A percentile compares a stretch with the other conserved stretches of the same genome.
Evolutionary conservation across 2,888 invertebrate species (phyloP).

Genomic region (Frankliniella fusca): DNA sequence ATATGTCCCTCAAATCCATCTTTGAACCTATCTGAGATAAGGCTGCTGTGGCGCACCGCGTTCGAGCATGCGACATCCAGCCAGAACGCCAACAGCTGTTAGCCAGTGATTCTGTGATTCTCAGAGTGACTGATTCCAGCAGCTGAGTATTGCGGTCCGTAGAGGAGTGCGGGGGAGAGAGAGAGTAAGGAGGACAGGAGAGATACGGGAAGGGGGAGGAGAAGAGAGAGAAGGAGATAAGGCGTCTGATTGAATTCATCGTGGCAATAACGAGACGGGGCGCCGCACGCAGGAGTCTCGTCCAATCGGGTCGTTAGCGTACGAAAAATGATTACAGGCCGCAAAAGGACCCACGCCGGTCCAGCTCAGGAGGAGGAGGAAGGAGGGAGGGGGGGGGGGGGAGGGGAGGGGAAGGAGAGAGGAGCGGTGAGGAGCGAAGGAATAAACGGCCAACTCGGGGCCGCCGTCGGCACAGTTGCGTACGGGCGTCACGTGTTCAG

Average conservation of each 20-base stretch:
- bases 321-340: neutral
- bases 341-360: neutral
- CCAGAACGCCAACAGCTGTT: neutral
- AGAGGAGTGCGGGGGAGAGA: conserved; percentile 19
- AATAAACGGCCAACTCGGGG: no score
- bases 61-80: no score
- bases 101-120: conserved; percentile 12
- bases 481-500: no score
- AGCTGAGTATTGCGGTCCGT: neutral
- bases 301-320: conserved; percentile 2
- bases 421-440: no score
- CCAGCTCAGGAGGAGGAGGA: neutral
- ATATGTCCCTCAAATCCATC: no score
- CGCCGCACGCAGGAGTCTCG: neutral
- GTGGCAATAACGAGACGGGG: neutral
- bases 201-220: conserved; percentile 28
- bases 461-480: no score
- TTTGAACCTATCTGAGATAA: neutral
- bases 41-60: no score
- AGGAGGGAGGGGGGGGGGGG: neutral
- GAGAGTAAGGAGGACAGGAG: conserved; percentile 25
- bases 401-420: neutral
- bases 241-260: conserved; percentile 1
- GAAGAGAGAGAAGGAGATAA: conserved; percentile 20
- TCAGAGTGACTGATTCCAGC: conserved; percentile 28